These are phyloP conservation scores for Radopholus similis DNA, from an alignment of 1,140 invertebrate genomes.

Conservation along the genomic window DNA sequence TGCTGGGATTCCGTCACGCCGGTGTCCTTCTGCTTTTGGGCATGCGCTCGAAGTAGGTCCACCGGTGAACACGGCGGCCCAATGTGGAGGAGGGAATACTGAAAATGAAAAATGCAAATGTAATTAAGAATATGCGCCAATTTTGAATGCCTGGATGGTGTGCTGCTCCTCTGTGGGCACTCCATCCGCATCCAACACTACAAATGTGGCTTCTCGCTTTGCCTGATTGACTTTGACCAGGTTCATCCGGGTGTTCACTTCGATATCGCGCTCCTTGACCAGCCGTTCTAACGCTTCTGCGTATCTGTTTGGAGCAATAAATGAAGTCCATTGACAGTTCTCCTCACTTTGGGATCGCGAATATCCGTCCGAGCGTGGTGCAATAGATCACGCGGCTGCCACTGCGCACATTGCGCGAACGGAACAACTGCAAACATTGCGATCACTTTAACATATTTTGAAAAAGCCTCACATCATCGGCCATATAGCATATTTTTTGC, in stretches of 20 bases:
- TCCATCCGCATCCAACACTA: slow-evolving; percentile 70
- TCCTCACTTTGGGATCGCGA: slow-evolving; percentile 69
- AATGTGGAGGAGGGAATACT: slow-evolving; percentile 85
- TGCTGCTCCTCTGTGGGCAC: slow-evolving; percentile 61
- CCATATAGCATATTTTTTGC: slow-evolving; percentile 89
- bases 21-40: slow-evolving; percentile 68
- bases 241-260: slow-evolving; percentile 63
- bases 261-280: slow-evolving; percentile 65
- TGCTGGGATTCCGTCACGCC: neutral
- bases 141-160: slow-evolving; percentile 58
- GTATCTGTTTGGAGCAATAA: no score
- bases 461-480: slow-evolving; percentile 55
- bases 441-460: neutral
- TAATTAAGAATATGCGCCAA: neutral
- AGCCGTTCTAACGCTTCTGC: slow-evolving; percentile 79
- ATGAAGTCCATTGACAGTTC: no score
- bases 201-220: slow-evolving; percentile 76
- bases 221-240: slow-evolving; percentile 73
- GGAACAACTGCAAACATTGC: neutral
- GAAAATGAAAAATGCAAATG: slow-evolving; percentile 9
- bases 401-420: slow-evolving; percentile 70
- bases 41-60: slow-evolving; percentile 66
- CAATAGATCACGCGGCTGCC: slow-evolving; percentile 77
- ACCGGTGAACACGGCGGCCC: slow-evolving; percentile 83
- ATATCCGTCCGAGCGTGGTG: slow-evolving; percentile 76